Evolutionary conservation across 2,113 vertebrate genomes (phyloP).

Genomic region (Coreoperca whiteheadi): DNA sequence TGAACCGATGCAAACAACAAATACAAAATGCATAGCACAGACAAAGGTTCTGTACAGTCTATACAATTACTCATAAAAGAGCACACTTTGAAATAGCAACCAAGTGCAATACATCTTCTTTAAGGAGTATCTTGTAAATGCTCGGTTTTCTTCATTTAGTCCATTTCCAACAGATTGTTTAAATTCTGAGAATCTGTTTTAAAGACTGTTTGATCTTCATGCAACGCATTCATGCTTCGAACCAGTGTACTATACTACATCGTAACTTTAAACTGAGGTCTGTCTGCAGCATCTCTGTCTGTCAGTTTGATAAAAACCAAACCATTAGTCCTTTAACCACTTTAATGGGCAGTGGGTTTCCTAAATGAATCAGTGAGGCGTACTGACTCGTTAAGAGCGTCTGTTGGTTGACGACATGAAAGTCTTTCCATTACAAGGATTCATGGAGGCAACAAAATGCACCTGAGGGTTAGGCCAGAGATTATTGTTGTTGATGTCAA

Average conservation of each 20-base stretch:
- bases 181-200: background rate
- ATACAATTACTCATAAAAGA: background rate
- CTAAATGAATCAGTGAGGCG: slow-evolving; percentile 24
- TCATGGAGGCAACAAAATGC: slow-evolving; percentile 46
- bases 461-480: slow-evolving; percentile 53
- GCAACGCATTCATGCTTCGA: background rate
- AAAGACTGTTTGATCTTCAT: background rate
- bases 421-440: slow-evolving; percentile 60
- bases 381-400: slow-evolving; percentile 39
- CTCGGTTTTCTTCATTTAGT: background rate
- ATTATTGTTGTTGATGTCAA: slow-evolving; percentile 58
- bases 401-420: slow-evolving; percentile 37
- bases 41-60: background rate
- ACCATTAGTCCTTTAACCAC: slow-evolving; percentile 30
- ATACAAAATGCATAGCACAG: background rate
- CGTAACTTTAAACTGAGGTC: background rate
- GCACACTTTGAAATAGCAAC: background rate
- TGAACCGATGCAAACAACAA: background rate
- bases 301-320: slow-evolving; percentile 2
- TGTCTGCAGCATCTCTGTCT: background rate
- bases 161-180: background rate
- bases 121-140: background rate
- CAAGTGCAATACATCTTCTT: background rate
- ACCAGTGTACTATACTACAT: background rate
- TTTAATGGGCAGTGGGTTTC: slow-evolving; percentile 29